A percentile compares a stretch with the other conserved stretches of the same genome.
Conservation (phyloP, 2,797 vertebrate species). For the Sus cebifrons region DNA sequence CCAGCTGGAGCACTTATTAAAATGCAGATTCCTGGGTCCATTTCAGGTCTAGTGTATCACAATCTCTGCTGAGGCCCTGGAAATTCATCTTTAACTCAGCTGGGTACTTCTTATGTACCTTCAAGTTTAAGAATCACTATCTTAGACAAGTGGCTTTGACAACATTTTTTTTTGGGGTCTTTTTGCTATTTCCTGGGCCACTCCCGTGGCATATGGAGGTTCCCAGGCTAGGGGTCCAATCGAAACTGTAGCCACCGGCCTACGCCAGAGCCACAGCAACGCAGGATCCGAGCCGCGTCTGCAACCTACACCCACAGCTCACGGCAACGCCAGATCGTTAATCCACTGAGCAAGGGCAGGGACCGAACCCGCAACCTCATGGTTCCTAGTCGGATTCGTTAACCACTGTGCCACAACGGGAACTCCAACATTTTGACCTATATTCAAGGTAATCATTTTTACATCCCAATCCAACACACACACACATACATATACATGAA, state of each 20-base stretch:
- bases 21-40: conserved; percentile 4
- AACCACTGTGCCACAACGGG: too few relatives aligned
- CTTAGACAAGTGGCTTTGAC: conserved; percentile 4
- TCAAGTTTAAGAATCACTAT: conserved; percentile 10
- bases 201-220: too few relatives aligned
- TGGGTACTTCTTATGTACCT: neutral
- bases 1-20: neutral
- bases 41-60: neutral
- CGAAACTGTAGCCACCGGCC: too few relatives aligned
- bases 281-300: too few relatives aligned
- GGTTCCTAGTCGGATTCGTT: too few relatives aligned
- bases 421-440: neutral
- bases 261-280: too few relatives aligned
- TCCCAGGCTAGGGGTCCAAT: too few relatives aligned
- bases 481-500: neutral
- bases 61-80: neutral
- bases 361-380: too few relatives aligned
- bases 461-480: neutral
- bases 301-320: too few relatives aligned
- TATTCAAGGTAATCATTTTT: conserved; percentile 48
- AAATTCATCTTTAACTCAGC: neutral
- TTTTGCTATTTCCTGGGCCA: too few relatives aligned
- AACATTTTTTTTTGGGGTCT: neutral
- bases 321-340: too few relatives aligned
- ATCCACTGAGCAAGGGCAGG: too few relatives aligned